phyloP scores from a whole-genome alignment of 2,797 vertebrate species.

The Paramormyrops hopkinsi region DNA sequence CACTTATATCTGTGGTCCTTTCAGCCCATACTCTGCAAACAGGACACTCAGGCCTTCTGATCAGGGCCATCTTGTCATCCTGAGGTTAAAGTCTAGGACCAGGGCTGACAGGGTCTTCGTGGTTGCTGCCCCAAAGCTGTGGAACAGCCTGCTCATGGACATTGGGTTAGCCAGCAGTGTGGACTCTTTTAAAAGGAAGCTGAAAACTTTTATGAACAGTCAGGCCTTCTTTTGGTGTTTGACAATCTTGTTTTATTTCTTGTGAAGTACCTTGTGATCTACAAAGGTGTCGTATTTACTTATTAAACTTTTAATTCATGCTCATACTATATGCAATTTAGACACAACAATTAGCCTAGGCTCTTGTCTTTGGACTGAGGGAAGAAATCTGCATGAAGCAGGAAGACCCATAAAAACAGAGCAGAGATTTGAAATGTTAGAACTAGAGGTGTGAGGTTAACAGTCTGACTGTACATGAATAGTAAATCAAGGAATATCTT shows the following conservation, averaged over 20 bases:
- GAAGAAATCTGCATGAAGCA: background rate
- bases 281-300: background rate
- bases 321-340: background rate
- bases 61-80: background rate
- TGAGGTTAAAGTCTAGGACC: background rate
- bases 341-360: background rate
- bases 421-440: background rate
- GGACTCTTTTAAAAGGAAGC: background rate
- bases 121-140: background rate
- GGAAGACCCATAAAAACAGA: background rate
- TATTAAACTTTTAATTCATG: background rate
- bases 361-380: background rate
- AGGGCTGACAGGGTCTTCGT: background rate
- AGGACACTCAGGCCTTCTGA: background rate
- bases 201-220: background rate
- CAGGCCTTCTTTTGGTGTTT: background rate
- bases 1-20: background rate
- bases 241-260: background rate
- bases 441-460: background rate
- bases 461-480: background rate
- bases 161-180: background rate
- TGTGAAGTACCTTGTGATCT: background rate
- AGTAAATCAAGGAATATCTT: background rate
- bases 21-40: background rate
- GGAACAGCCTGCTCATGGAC: background rate